Conservation (phyloP, 2,888 invertebrate genomes). For the Syrphus vitripennis region DNA sequence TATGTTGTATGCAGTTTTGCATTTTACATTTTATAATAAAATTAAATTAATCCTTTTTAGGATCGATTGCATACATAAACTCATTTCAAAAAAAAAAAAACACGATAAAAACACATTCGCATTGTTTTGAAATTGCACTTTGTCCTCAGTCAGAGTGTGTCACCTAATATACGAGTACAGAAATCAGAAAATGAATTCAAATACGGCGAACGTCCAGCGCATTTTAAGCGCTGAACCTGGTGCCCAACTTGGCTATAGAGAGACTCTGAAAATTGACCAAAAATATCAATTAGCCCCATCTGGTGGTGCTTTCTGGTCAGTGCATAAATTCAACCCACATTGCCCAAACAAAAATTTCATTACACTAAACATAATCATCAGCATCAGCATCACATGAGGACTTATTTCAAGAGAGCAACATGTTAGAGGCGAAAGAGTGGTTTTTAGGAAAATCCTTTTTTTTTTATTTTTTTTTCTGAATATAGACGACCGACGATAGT, state of each 20-base stretch:
- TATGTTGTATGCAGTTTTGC: background rate
- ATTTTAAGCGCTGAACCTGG: no score
- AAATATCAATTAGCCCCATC: constrained; percentile 66
- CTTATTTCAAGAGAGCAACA: background rate
- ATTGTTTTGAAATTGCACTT: background rate
- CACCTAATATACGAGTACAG: background rate
- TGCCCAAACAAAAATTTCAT: constrained; percentile 20
- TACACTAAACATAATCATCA: constrained; percentile 46
- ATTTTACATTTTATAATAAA: constrained; percentile 1
- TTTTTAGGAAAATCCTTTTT: background rate
- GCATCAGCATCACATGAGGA: background rate
- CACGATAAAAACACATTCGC: background rate
- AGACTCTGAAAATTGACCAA: constrained; percentile 41
- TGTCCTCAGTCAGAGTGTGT: background rate
- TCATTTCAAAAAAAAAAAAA: background rate
- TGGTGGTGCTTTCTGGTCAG: constrained; percentile 39
- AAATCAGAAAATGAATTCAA: background rate
- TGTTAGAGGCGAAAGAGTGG: constrained; percentile 15
- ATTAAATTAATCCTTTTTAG: constrained; percentile 27
- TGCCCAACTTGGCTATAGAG: no score
- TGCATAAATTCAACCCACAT: constrained; percentile 38
- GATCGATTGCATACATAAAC: background rate
- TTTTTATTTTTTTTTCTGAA: background rate
- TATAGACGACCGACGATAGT: background rate
- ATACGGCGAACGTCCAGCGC: no score